These are phyloP conservation scores for Cheumatopsyche charites DNA, from an alignment of 1,140 invertebrate species.

Conservation along the genomic window DNA sequence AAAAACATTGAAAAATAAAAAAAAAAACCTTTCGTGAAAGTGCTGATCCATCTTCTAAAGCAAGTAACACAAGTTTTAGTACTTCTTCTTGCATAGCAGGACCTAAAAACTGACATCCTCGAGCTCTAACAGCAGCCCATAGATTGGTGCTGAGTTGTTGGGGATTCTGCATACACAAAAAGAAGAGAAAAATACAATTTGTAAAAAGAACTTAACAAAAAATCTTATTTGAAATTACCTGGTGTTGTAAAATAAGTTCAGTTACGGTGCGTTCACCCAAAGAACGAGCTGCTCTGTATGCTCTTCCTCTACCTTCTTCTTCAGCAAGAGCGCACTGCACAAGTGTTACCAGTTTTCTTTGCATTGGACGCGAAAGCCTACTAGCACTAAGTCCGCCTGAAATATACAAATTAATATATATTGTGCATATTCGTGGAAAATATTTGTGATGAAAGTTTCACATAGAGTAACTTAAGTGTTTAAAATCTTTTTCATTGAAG, in stretches of 20 bases:
- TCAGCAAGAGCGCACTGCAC: slow-evolving; percentile 93
- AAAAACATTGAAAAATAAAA: not conserved
- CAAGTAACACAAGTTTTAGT: slow-evolving; percentile 89
- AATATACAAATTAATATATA: not conserved
- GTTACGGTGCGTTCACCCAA: slow-evolving; percentile 94
- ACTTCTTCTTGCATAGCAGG: slow-evolving; percentile 99
- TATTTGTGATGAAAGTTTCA: too few relatives aligned
- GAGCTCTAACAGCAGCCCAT: slow-evolving; percentile 95
- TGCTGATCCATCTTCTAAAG: slow-evolving; percentile 95
- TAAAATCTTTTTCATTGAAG: not conserved
- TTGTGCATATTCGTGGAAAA: not conserved
- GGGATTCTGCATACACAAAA: slow-evolving; percentile 72
- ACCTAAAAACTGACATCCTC: slow-evolving; percentile 99
- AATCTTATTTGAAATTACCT: too few relatives aligned
- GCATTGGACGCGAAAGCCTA: slow-evolving; percentile 89
- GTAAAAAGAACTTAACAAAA: slow-evolving; percentile 1
- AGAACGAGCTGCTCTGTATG: slow-evolving; percentile 84
- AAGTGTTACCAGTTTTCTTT: slow-evolving; percentile 90
- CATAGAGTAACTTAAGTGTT: too few relatives aligned
- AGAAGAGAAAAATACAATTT: not conserved
- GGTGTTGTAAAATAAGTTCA: slow-evolving; percentile 92
- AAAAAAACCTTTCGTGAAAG: slow-evolving; percentile 81
- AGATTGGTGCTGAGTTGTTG: slow-evolving; percentile 91
- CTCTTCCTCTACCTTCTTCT: slow-evolving; percentile 81
- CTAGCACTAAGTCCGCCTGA: slow-evolving; percentile 49